A percentile compares a stretch with the other conserved stretches of the same genome.
phyloP scores from a whole-genome alignment of 2,888 invertebrate species.

The Diarsia brunnea region DNA sequence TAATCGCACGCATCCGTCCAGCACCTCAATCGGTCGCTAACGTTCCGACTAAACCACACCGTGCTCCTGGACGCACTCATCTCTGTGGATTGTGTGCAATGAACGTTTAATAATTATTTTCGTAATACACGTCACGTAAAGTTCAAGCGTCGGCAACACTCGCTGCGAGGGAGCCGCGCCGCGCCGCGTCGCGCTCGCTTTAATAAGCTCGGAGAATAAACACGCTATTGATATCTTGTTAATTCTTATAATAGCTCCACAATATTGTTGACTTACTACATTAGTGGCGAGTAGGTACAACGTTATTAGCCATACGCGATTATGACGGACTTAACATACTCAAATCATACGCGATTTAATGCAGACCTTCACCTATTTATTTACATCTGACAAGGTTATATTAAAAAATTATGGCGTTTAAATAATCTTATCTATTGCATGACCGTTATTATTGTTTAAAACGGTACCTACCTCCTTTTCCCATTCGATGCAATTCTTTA shows the following conservation, averaged over 20 bases:
- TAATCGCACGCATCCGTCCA: conserved; percentile 90
- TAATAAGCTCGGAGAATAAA: conserved; percentile 60
- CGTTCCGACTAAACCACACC: conserved; percentile 72
- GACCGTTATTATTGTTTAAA: background rate
- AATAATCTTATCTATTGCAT: conserved; percentile 7
- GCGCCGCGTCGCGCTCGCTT: conserved; percentile 46
- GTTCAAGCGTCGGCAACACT: conserved; percentile 63
- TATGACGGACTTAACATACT: conserved; percentile 22
- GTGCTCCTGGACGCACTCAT: conserved; percentile 72
- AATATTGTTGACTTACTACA: conserved; percentile 58
- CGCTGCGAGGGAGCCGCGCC: conserved; percentile 37
- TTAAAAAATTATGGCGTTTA: conserved; percentile 36
- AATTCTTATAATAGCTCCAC: conserved; percentile 60
- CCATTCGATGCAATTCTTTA: conserved; percentile 28
- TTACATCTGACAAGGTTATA: conserved; percentile 52
- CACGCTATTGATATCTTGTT: conserved; percentile 64
- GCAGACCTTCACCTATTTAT: conserved; percentile 54
- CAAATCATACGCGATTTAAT: conserved; percentile 30
- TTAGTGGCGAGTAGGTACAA: conserved; percentile 39
- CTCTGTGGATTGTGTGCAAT: conserved; percentile 73
- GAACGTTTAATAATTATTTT: conserved; percentile 73
- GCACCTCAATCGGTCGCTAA: conserved; percentile 88
- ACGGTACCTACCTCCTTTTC: background rate
- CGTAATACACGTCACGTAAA: conserved; percentile 71
- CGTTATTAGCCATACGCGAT: conserved; percentile 37